Conservation (phyloP, 2,797 vertebrate genomes). For the Cryptoblepharus egeriae region DNA sequence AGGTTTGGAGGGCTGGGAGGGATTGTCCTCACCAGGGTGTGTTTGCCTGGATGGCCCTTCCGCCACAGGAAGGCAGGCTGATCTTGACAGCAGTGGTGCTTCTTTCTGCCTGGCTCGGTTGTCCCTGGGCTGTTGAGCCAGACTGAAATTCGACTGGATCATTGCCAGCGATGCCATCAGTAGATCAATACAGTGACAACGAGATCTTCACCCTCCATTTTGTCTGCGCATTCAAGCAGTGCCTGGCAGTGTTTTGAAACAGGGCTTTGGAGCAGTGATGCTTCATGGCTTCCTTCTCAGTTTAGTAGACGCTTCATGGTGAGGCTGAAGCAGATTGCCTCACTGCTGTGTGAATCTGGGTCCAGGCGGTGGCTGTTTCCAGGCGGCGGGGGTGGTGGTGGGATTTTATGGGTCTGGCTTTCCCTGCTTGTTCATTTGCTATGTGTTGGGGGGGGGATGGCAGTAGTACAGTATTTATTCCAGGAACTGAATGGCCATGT, state of each 20-base stretch:
- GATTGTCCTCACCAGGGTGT: not conserved
- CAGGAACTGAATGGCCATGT: not conserved
- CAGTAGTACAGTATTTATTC: no score
- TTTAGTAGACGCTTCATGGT: no score
- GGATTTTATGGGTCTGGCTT: not conserved
- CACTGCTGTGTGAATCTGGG: no score
- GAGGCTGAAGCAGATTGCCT: no score
- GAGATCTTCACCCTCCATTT: not conserved
- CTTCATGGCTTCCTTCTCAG: no score
- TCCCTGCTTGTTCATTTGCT: slow-evolving; percentile 3
- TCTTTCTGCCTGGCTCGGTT: not conserved
- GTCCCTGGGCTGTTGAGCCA: not conserved
- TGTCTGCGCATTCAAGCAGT: not conserved
- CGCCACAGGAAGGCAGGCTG: not conserved
- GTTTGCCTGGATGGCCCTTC: not conserved
- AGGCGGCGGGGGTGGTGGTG: no score
- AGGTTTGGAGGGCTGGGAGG: not conserved
- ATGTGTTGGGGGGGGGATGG: no score
- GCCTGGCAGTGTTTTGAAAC: not conserved
- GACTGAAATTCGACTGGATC: slow-evolving; percentile 8
- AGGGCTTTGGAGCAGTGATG: not conserved
- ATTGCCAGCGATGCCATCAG: not conserved
- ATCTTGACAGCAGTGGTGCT: not conserved
- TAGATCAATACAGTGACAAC: not conserved
- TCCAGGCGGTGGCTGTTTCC: no score